Conservation (phyloP, 2,888 invertebrate species). For the Macrophya annulata region DNA sequence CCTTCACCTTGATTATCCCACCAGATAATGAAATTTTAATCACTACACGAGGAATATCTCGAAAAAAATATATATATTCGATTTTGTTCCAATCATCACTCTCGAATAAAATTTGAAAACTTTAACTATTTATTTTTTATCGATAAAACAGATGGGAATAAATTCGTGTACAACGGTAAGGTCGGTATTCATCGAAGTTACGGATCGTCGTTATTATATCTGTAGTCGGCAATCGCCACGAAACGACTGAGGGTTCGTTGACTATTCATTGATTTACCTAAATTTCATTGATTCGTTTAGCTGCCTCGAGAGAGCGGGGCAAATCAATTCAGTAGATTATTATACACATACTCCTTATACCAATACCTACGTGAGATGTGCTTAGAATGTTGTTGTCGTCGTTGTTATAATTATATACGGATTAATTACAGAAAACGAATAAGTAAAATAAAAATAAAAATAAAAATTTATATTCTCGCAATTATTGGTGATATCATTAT, state of each 20-base stretch:
- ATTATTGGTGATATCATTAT: conserved; percentile 69
- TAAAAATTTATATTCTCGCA: background rate
- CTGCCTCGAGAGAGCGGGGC: background rate
- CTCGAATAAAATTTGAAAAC: background rate
- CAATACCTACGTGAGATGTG: background rate
- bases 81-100: background rate
- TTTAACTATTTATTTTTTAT: background rate
- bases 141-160: background rate
- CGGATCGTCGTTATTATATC: background rate
- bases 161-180: background rate
- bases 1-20: background rate
- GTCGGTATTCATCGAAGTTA: conserved; percentile 3
- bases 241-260: background rate
- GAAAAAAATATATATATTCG: background rate
- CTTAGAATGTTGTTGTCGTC: background rate
- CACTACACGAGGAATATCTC: background rate
- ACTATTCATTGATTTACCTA: conserved; percentile 1
- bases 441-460: background rate
- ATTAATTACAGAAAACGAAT: background rate
- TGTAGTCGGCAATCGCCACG: background rate
- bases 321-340: background rate
- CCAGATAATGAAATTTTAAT: background rate
- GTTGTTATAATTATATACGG: background rate
- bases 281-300: background rate
- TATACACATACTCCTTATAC: background rate